Base-by-base conservation (phyloP, 2,888 invertebrate species). In the Pristionchus maxplancki region DNA sequence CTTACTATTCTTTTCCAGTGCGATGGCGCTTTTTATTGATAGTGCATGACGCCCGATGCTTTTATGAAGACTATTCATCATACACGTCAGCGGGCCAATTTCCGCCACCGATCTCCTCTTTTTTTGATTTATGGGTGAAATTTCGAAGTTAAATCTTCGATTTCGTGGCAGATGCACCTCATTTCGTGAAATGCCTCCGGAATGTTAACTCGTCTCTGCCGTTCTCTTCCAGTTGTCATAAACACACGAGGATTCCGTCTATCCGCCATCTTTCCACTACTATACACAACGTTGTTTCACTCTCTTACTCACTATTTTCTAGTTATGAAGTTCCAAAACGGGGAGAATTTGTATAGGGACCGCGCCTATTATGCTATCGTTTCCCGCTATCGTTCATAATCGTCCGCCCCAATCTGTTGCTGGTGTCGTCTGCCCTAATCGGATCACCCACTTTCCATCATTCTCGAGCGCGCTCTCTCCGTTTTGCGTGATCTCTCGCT, bases 391-490 rank as follows among this genome's bases (percentile, higher is more conserved):
- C 64, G 31, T 64, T 64, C 64, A 71, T 48, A 78, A 78, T 78
- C 44, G 44, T 28, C 40, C 28, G n/a, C 40, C 78, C 28, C 50
- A n/a, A 44, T 83, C 53, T 83, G 28, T 53, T 53, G 37, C 31
- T 74, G n/a, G 31, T 50, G 17, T 28, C 53, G 53, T 28, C n/a
- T 50, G 1, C 28, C n/a, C 83, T 83, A 58, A 58, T 62, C 83
- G 62, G 58, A 83, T 83, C 85, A 64, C 44, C 82, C 48, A 34
- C 82, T 31, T 37, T 86, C 24, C 85, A 62, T 85, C 71, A 88
- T 64, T 82, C 11, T 44, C 44, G 44, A 44, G 6, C 11, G 44
- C 53, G 28, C 58, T 48, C 87, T 88, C 81, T 85, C 74, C 64
- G 1, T 58, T n/a, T 53, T 40, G 13, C 44, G 13, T 1, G 15